Percentiles rank a stretch among this genome's conserved stretches.
Evolutionary conservation across 35 echinoderm and acorn worm species (phyloP).

Genomic region (Acanthaster planci): DNA sequence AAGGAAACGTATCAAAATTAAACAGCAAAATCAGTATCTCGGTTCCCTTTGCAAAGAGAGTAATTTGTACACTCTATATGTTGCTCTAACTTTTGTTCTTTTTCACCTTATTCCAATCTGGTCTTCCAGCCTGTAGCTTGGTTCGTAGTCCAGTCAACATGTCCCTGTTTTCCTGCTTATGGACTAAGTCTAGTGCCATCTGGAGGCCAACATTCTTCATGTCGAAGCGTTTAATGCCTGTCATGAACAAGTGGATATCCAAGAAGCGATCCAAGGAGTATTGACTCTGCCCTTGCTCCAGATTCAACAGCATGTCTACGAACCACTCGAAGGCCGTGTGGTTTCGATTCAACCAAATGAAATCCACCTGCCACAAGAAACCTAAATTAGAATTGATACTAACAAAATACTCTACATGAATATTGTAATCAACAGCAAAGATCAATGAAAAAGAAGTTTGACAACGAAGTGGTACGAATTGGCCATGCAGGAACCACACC

Average conservation of each 20-base stretch:
- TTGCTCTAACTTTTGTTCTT: no score
- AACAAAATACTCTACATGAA: no score
- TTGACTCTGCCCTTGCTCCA: slow-evolving; percentile 39
- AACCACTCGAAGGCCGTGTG: slow-evolving; percentile 74
- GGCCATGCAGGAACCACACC: no score
- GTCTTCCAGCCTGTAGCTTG: slow-evolving; percentile 44
- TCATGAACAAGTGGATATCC: slow-evolving; percentile 68
- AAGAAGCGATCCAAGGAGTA: slow-evolving; percentile 34
- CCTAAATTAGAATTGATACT: no score
- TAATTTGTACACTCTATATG: not conserved
- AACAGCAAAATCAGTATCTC: no score
- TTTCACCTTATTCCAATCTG: slow-evolving; percentile 67
- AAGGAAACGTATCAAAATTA: no score
- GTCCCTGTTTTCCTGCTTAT: slow-evolving; percentile 45
- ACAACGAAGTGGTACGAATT: no score
- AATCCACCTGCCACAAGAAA: slow-evolving; percentile 50
- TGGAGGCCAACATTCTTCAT: slow-evolving; percentile 63
- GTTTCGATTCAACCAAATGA: slow-evolving; percentile 66
- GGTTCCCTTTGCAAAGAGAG: not conserved
- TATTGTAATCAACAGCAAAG: no score
- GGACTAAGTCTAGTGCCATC: slow-evolving; percentile 54
- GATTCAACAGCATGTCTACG: slow-evolving; percentile 44
- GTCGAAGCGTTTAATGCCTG: slow-evolving; percentile 8
- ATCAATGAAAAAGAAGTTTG: no score
- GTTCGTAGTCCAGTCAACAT: slow-evolving; percentile 58